Conservation (phyloP, 1,140 invertebrate genomes). For the Streblospio benedicti region DNA sequence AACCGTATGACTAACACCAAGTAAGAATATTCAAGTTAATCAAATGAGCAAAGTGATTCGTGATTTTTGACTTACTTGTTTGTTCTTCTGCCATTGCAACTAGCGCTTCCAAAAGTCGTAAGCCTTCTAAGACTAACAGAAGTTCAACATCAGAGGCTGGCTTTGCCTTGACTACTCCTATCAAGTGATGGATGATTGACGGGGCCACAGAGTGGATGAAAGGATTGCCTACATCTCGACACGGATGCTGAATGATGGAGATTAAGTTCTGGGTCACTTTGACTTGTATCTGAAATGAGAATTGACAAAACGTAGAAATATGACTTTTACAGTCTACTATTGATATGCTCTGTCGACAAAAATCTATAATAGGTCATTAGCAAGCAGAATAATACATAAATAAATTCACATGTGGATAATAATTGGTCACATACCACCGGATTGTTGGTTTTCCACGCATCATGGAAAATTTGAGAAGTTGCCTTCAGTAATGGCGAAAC, state of each 20-base stretch:
- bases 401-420: not conserved
- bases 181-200: slow-evolving; percentile 37
- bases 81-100: slow-evolving; percentile 65
- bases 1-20: no score
- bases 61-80: slow-evolving; percentile 65
- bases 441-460: slow-evolving; percentile 69
- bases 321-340: not conserved
- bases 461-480: slow-evolving; percentile 83
- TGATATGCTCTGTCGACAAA: not conserved
- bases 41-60: no score
- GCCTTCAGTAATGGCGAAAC: slow-evolving; percentile 79
- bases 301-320: not conserved
- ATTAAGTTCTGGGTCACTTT: slow-evolving; percentile 70
- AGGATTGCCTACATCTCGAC: slow-evolving; percentile 60
- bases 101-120: slow-evolving; percentile 55
- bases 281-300: slow-evolving; percentile 55
- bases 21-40: no score
- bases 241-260: slow-evolving; percentile 64
- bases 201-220: slow-evolving; percentile 74
- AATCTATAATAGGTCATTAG: not conserved
- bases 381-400: not conserved
- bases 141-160: slow-evolving; percentile 29
- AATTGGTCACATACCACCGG: slow-evolving; percentile 59
- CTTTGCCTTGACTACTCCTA: slow-evolving; percentile 15
- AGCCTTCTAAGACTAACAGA: slow-evolving; percentile 52